Evolutionary conservation across 2,888 invertebrate genomes (phyloP), one percentile per base, ranked within the genome.

Genomic region (Drosophila fulvimacula): DNA sequence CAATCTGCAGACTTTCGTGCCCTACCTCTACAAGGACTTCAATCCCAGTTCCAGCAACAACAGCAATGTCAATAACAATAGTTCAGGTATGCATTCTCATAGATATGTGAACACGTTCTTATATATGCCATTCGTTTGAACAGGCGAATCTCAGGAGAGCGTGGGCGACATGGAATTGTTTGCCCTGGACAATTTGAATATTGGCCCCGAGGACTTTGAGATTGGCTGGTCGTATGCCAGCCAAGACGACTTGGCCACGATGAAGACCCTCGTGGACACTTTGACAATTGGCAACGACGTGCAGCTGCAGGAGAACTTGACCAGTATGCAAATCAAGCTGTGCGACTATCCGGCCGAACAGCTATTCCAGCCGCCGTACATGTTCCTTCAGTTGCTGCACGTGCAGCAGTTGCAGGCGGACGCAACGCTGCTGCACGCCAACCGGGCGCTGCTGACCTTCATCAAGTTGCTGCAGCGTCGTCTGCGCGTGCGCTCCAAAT

Each of bases 331-430:
- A 41, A 79, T 90, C 1, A 90, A 89, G 5, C 79, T 93, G 38
- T 51, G 58, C 15, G 93, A 93, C 59, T 93, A 91, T 79, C 92
- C 93, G 0, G 77, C 88, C 0, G 93, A 93, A 55, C 92, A 91
- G 63, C 81, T 92, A 27, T 74, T 93, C 1, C 93, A 93, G 69
- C 70, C 89, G 0, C 93, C 93, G 10, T 79, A 91, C 53, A 81
- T 92, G n/a, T 91, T 91, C 36, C 84, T 88, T 0, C 76, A 82
- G 13, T 53, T 92, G 2, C 44, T 91, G 17, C 69, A 88, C 11
- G 27, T 91, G 5, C 90, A 89, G 61, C 64, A 58, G 7, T 2
- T n/a, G 17, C 62, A 61, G 0, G 17, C 41, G 0, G 61, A 52
- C 4, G 74, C 68, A 11, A 63, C 61, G 0, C 51, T 89, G 21